Base-by-base conservation (phyloP, 2,888 invertebrate genomes). In the Chirona hameri region DNA sequence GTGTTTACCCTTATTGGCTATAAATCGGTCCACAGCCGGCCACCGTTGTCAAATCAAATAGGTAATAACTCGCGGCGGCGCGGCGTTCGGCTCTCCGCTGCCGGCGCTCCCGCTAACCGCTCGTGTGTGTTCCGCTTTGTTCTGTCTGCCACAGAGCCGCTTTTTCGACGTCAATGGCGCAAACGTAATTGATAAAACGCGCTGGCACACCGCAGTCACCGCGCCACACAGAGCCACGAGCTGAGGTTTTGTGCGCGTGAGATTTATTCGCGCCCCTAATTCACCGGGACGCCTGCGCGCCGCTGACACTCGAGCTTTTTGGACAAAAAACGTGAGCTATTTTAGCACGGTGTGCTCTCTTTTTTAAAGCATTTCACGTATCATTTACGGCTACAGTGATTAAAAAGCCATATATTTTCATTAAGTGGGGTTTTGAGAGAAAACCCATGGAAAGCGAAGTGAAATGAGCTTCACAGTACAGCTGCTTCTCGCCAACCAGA, bases 1-100 rank as follows among this genome's bases (percentile, higher is more conserved):
- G 46, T 76, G 76, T 76, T 76, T 76, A 46, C 76, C 76, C 39
- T 76, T 76, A 76, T 76, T 76, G 76, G 76, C 76, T 39, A 46
- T 76, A 76, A 76, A 76, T 76, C 76, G 76, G 24, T 24, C 21
- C 1, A 18, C 46, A 10, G 76, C 12, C 39, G 76, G 21, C 39
- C 39, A 18, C 27, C 76, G 46, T 27, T 27, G 76, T 76, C 76
- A 76, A 76, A 76, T 76, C 27, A 76, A 76, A 76, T 76, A 76
- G 76, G 76, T 76, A 76, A 76, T 76, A 76, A 76, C 46, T 76
- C 76, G 39, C 72, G 0, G 72, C 18, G 29, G 72, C 10, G 72
- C 72, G 72, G 31, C 31, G 10, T 5, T 12, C 27, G 65, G 10
- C 65, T 27, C 27, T 9, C 15, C 18, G 29, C 10, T 31, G 18